Percentiles rank a stretch among this genome's conserved stretches.
Evolutionary conservation across 1,140 invertebrate species (phyloP).

Genomic region (Oppia nitens): DNA sequence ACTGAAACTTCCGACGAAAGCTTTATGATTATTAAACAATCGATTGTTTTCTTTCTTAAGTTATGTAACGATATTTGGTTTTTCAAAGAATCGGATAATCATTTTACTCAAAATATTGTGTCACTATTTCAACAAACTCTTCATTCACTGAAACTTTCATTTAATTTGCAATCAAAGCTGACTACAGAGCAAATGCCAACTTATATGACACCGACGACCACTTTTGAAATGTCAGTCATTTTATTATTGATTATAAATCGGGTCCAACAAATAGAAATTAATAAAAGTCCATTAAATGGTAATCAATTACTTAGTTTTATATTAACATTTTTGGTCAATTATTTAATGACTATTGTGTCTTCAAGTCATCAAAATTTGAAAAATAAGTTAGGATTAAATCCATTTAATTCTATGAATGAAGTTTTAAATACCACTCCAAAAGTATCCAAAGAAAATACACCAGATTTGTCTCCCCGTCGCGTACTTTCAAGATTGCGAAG

Average conservation of each 20-base stretch:
- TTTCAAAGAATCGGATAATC: background rate
- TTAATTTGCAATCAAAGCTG: background rate
- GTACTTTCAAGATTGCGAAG: constrained; percentile 1
- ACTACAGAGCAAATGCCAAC: constrained; percentile 3
- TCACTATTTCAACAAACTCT: background rate
- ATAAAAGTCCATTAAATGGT: background rate
- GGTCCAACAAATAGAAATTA: background rate
- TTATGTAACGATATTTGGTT: background rate
- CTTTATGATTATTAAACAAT: constrained; percentile 1
- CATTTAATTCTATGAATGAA: background rate
- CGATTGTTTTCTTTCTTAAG: background rate
- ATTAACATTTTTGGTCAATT: background rate
- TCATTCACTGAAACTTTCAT: background rate
- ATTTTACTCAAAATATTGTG: background rate
- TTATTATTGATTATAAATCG: constrained; percentile 2
- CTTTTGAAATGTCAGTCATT: constrained; percentile 4
- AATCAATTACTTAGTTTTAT: background rate
- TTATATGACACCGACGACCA: background rate
- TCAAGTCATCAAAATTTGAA: background rate
- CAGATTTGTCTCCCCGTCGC: constrained; percentile 4
- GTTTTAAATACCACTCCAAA: background rate
- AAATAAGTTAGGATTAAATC: background rate
- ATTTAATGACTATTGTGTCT: background rate
- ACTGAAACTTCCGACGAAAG: background rate
- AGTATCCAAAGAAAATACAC: constrained; percentile 6